phyloP scores from a whole-genome alignment of 2,888 invertebrate species.

The Chymomyza amoena region DNA sequence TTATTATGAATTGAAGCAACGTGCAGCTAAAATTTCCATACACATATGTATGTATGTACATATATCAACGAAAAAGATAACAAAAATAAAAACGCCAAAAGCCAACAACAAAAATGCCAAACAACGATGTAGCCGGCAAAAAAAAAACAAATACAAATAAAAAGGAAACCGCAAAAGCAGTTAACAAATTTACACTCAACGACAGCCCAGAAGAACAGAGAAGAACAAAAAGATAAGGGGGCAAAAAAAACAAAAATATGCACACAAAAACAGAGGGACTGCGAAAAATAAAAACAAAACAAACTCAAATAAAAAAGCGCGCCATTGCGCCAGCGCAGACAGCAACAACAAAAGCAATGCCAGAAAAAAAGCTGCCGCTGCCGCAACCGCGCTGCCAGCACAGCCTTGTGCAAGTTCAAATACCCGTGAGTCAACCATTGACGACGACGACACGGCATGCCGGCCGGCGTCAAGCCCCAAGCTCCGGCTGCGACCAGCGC shows the following conservation, averaged over 20 bases:
- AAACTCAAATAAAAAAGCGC: conserved; percentile 37
- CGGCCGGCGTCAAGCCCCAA: neutral
- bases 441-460: conserved; percentile 13
- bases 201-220: neutral
- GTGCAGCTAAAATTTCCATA: neutral
- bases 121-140: conserved; percentile 21
- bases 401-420: conserved; percentile 69
- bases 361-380: neutral
- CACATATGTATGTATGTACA: too few species aligned
- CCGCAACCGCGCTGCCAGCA: neutral
- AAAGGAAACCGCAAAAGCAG: conserved; percentile 48
- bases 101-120: neutral
- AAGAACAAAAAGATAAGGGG: neutral
- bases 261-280: conserved; percentile 13
- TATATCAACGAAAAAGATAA: conserved; percentile 30
- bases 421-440: conserved; percentile 62
- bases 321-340: conserved; percentile 59
- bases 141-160: conserved; percentile 4
- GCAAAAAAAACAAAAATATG: conserved; percentile 4
- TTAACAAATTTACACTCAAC: conserved; percentile 51
- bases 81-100: conserved; percentile 26
- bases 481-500: neutral
- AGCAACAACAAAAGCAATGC: neutral
- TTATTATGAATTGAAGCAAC: conserved; percentile 10
- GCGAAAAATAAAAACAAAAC: conserved; percentile 35